Conservation (phyloP, 2,888 invertebrate species). For the Rhingia campestris region DNA sequence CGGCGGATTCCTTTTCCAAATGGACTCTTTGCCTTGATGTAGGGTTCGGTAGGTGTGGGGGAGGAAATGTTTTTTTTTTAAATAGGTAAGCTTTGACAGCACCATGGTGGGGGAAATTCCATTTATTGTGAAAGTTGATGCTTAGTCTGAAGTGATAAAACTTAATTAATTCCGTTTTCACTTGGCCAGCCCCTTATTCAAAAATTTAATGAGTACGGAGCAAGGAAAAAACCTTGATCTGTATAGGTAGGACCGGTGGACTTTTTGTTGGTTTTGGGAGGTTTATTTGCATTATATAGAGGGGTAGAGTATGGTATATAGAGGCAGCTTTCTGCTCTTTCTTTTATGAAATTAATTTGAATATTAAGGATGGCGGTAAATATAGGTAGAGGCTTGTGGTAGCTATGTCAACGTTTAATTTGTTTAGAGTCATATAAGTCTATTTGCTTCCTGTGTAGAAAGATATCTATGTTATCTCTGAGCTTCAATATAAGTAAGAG, state of each 20-base stretch:
- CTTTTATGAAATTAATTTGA: too few species aligned
- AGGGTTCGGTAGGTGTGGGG: conserved; percentile 47
- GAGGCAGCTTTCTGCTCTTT: too few species aligned
- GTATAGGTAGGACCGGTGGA: not conserved
- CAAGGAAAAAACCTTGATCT: not conserved
- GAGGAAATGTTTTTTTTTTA: conserved; percentile 33
- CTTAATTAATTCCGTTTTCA: conserved; percentile 67
- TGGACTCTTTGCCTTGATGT: conserved; percentile 55
- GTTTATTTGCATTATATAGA: too few species aligned
- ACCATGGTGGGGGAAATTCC: conserved; percentile 14
- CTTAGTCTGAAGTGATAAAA: conserved; percentile 58
- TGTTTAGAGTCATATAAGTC: too few species aligned
- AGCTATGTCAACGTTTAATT: too few species aligned
- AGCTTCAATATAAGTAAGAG: too few species aligned
- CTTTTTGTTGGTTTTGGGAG: too few species aligned
- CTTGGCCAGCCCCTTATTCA: conserved; percentile 10
- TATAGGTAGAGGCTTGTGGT: too few species aligned
- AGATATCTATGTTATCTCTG: too few species aligned
- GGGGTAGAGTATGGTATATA: too few species aligned
- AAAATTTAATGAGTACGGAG: not conserved
- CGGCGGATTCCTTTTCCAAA: conserved; percentile 46
- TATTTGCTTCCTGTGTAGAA: too few species aligned
- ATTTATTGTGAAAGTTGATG: conserved; percentile 34
- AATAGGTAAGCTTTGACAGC: conserved; percentile 44
- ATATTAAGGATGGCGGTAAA: too few species aligned